Base-by-base conservation (phyloP, 2,113 vertebrate genomes). In the Phrynosoma platyrhinos region DNA sequence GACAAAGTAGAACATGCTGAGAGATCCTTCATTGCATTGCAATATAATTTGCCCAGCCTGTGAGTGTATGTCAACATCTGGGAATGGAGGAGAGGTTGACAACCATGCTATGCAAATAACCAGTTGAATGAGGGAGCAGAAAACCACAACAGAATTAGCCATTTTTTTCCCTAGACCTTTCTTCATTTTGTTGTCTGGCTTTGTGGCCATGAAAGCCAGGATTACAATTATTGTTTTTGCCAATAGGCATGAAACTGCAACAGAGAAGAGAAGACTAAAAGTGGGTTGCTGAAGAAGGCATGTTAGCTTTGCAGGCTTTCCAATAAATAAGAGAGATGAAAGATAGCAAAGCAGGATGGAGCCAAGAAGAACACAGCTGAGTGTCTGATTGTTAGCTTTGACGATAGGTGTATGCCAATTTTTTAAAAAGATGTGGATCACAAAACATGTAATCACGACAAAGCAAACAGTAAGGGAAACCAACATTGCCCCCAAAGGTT, bases 221-320 rank as follows among this genome's bases (percentile, higher is more conserved):
- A 47, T 47, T 47, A 47, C 47, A 47, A 47, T 47, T 12, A 79
- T 14, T 36, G 84, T 86, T 71, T 79, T 86, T 79, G 85, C 77
- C 66, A 86, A 71, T 2, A 86, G 21, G 12, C 85, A 86, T 79
- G 85, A 86, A 86, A 86, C 16, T 5, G 64, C 47, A 27, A 86
- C 52, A 20, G 85, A 71, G 47, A 86, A 86, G 0, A 80, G 2
- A 6, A 86, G 71, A 21, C 42, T 20, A 40, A 87, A 87, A 7
- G 32, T 10, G 47, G 66, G 53, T 71, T 58, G 52, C 9, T 53
- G 85, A 21, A 87, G 42, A 36, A 87, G 66, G 66, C 85, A 86
- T 3, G 85, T 53, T 1, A 55, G 13, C 30, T 86, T 69, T 20
- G 5, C 14, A 79, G 64, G 76, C n/a, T 71, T 79, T 21, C 85